These are phyloP conservation scores for Mesembrinibis cayennensis DNA, from an alignment of 2,113 vertebrate genomes.

Conservation along the genomic window DNA sequence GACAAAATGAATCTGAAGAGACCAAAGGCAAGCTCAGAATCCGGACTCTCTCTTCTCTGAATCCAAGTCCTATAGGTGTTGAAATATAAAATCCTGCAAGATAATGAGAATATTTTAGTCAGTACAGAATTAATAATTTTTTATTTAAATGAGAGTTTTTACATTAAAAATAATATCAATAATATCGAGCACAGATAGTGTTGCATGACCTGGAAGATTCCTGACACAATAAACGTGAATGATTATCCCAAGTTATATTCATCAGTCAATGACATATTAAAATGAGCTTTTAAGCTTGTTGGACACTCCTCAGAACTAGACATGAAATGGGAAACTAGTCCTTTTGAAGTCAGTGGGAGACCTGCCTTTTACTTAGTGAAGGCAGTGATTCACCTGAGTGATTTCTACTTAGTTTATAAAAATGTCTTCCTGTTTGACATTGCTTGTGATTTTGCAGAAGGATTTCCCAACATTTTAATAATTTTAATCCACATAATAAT, in stretches of 20 bases:
- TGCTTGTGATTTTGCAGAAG: background rate
- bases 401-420: background rate
- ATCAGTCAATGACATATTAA: background rate
- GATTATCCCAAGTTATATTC: background rate
- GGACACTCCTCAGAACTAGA: background rate
- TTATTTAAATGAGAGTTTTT: background rate
- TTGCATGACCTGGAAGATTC: background rate
- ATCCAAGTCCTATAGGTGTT: slow-evolving; percentile 72
- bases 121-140: background rate
- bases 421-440: background rate
- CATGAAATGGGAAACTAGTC: background rate
- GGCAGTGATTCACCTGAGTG: background rate
- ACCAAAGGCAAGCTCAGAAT: slow-evolving; percentile 82
- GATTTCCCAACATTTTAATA: background rate
- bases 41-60: slow-evolving; percentile 61
- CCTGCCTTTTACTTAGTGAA: background rate
- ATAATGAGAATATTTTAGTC: background rate
- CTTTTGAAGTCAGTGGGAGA: background rate
- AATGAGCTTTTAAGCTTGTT: background rate
- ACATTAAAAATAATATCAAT: background rate
- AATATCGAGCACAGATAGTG: background rate
- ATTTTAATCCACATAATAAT: background rate
- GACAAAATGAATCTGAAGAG: slow-evolving; percentile 69
- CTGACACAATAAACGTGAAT: background rate
- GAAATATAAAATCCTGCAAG: slow-evolving; percentile 89